Percentiles rank a stretch among this genome's conserved stretches.
phyloP scores from a whole-genome alignment of 2,113 vertebrate genomes.

The Nothocercus julius region DNA sequence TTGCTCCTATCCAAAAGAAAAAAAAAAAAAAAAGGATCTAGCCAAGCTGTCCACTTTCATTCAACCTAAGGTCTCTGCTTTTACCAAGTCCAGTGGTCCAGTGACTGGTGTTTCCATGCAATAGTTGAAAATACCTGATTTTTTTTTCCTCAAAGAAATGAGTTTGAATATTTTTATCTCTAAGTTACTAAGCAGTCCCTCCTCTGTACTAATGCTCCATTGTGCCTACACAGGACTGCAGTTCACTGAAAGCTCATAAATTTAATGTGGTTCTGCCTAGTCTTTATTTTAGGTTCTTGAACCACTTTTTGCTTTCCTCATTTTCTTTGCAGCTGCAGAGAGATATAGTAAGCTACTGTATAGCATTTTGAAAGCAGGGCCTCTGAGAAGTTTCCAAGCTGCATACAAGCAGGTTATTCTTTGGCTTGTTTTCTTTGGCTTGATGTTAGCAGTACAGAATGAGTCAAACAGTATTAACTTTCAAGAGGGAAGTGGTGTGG shows the following conservation, averaged over 20 bases:
- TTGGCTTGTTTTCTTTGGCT: slow-evolving; percentile 84
- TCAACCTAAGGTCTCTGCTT: background rate
- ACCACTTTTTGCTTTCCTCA: slow-evolving; percentile 60
- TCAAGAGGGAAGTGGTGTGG: slow-evolving; percentile 84
- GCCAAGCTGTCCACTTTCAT: background rate
- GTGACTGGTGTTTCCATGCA: background rate
- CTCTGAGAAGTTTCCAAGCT: slow-evolving; percentile 76
- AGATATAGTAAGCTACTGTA: slow-evolving; percentile 83
- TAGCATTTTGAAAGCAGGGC: slow-evolving; percentile 75
- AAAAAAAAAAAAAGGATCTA: background rate
- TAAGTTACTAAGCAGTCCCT: background rate
- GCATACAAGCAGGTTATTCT: slow-evolving; percentile 82
- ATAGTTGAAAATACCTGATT: background rate
- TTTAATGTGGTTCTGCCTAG: background rate
- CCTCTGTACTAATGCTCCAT: background rate
- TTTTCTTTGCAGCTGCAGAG: slow-evolving; percentile 73
- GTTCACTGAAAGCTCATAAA: slow-evolving; percentile 3
- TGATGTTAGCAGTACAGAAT: slow-evolving; percentile 65
- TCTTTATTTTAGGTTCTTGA: slow-evolving; percentile 50
- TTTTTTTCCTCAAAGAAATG: background rate
- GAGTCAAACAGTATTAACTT: slow-evolving; percentile 84
- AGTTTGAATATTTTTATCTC: background rate
- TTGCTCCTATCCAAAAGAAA: background rate
- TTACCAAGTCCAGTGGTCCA: background rate
- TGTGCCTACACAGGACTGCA: background rate